phyloP scores from a whole-genome alignment of 1,140 invertebrate genomes.

The Phymastichus coffea region DNA sequence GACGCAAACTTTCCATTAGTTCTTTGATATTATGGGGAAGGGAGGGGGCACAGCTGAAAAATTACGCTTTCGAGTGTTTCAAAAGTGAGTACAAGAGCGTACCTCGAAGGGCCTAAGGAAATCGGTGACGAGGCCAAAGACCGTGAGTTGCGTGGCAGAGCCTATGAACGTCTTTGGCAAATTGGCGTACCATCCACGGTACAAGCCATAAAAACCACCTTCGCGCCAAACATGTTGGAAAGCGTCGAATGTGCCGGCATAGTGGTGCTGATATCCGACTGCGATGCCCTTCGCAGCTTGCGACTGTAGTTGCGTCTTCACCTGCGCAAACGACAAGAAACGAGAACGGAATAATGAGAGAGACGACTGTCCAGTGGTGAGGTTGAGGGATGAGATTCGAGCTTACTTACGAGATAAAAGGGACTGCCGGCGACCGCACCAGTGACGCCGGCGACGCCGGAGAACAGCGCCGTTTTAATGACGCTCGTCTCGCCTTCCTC shows the following conservation, averaged over 20 bases:
- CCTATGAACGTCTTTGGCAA: constrained; percentile 80
- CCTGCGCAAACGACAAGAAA: constrained; percentile 57
- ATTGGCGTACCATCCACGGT: constrained; percentile 74
- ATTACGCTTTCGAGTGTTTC: not conserved
- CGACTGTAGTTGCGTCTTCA: constrained; percentile 89
- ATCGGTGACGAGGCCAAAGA: constrained; percentile 71
- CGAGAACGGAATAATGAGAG: too few species aligned
- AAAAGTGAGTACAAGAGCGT: constrained; percentile 26
- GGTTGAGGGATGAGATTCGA: too few species aligned
- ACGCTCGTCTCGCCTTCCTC: constrained; percentile 71
- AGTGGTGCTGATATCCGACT: constrained; percentile 84
- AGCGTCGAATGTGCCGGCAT: constrained; percentile 68
- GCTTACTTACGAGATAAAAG: constrained; percentile 73
- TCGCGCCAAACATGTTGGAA: constrained; percentile 67
- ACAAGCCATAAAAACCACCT: constrained; percentile 74
- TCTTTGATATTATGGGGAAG: too few species aligned
- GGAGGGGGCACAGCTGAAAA: not conserved
- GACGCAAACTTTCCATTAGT: too few species aligned
- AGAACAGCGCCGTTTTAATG: constrained; percentile 66
- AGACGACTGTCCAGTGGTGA: too few species aligned
- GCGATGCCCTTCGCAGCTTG: constrained; percentile 65
- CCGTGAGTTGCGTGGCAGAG: constrained; percentile 81
- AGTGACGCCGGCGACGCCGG: constrained; percentile 70
- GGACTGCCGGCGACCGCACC: constrained; percentile 79
- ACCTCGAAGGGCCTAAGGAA: constrained; percentile 60